Percentiles rank a stretch among this genome's conserved stretches.
phyloP scores from a whole-genome alignment of 2,888 invertebrate genomes.

The Dryococelus australis region DNA sequence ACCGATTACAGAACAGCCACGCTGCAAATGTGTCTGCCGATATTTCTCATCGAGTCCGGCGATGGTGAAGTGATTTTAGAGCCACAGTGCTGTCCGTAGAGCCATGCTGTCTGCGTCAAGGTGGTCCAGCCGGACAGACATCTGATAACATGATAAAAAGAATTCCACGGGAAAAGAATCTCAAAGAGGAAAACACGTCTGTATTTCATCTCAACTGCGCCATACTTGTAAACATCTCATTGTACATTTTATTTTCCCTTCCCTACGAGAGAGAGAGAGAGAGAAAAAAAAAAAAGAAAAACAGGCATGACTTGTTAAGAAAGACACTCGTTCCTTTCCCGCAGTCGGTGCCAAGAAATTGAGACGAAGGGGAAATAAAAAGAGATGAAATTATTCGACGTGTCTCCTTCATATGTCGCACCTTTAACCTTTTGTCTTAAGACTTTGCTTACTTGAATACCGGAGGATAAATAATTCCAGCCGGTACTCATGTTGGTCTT shows the following conservation, averaged over 20 bases:
- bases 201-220: constrained; percentile 9
- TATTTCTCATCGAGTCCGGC: too few relatives aligned
- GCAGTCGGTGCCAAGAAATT: neutral
- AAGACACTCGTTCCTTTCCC: neutral
- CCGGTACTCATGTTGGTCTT: neutral
- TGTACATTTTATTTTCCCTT: neutral
- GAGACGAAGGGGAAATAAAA: neutral
- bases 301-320: neutral
- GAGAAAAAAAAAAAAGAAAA: too few relatives aligned
- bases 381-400: neutral
- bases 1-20: too few relatives aligned
- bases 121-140: neutral
- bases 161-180: neutral
- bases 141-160: neutral
- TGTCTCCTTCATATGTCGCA: neutral
- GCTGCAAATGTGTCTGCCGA: too few relatives aligned
- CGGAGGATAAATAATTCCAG: neutral
- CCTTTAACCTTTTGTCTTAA: neutral
- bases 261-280: neutral
- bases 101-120: neutral
- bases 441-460: neutral
- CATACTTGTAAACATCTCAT: constrained; percentile 4
- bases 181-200: neutral
- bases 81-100: too few relatives aligned
- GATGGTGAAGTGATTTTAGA: too few relatives aligned